Base-by-base conservation (phyloP, 2,888 invertebrate genomes). In the Megalurothrips usitatus region DNA sequence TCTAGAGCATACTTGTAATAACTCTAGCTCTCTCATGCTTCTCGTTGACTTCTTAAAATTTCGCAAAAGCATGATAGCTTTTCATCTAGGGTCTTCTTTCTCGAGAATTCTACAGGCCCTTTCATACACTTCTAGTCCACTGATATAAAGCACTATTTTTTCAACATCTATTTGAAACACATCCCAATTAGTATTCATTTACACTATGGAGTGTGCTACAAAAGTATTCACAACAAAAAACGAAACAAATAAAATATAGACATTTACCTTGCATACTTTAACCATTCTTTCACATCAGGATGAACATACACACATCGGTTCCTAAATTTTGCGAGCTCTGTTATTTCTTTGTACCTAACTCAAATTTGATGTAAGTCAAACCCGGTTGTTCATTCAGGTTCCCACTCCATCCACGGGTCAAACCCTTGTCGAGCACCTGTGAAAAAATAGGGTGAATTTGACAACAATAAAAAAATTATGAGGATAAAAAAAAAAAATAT, bases 331-430 rank as follows among this genome's bases (percentile, higher is more conserved):
- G 81, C 99, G 90, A 0, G 98, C 98, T 84, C 98, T 90, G 85
- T 99, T 17, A 98, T 92, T 89, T 99, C 99, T 86, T 98, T 97
- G 87, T 97, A 99, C 43, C 99, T 79, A 99, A 88, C 87, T 99
- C 99, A 89, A 99, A 99, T 87, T 99, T 99, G 79, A 99, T 97
- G 86, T 98, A 99, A 0, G 99, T 99, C 86, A 97, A 95, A 99
- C 99, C 99, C 0, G 99, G 98, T 88, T 99, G 99, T 88, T 99
- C 99, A 88, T 98, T n/a, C 97, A 79, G 99, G 99, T 88, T 99
- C 96, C 99, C 99, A 99, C 88, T 99, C 98, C 97, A 99, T 99
- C 99, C 99, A 99, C 49, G 99, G 91, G 87, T 99, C 99, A 89
- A 99, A 99, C 0, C 99, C 97, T 89, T 94, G 90, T 9, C 91